These are phyloP conservation scores for Garra rufa DNA, from an alignment of 2,113 vertebrate genomes.

Conservation along the genomic window DNA sequence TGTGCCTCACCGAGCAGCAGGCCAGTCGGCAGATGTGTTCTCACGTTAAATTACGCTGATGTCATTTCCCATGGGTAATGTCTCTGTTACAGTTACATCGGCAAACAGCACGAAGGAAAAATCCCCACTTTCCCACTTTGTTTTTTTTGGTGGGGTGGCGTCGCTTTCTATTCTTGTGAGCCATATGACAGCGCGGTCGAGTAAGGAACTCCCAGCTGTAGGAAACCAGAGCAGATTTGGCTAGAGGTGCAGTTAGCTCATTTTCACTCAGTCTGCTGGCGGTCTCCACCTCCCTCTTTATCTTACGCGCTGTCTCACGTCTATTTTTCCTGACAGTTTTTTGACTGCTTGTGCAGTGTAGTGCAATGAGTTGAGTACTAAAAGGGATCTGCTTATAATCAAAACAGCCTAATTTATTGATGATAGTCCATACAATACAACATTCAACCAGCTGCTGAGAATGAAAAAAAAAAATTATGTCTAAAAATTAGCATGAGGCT, in stretches of 20 bases:
- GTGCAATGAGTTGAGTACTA: slow-evolving; percentile 62
- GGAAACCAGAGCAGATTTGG: slow-evolving; percentile 46
- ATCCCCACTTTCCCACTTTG: slow-evolving; percentile 37
- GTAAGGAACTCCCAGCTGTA: slow-evolving; percentile 68
- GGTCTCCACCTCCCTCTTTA: slow-evolving; percentile 20
- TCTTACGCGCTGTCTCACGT: slow-evolving; percentile 14
- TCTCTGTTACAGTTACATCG: slow-evolving; percentile 43
- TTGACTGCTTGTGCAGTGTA: slow-evolving; percentile 46
- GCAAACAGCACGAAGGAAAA: slow-evolving; percentile 31
- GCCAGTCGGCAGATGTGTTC: slow-evolving; percentile 51
- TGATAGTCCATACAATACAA: slow-evolving; percentile 64
- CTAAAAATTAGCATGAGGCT: not conserved
- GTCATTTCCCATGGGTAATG: slow-evolving; percentile 42
- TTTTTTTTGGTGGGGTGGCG: slow-evolving; percentile 25
- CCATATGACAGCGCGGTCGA: slow-evolving; percentile 61
- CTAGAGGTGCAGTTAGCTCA: slow-evolving; percentile 52
- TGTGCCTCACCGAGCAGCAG: not conserved
- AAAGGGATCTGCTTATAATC: slow-evolving; percentile 62
- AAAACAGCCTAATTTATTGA: slow-evolving; percentile 63
- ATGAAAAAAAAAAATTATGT: slow-evolving; percentile 5
- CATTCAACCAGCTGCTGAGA: slow-evolving; percentile 65
- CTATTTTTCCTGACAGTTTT: slow-evolving; percentile 32
- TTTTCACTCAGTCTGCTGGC: slow-evolving; percentile 25
- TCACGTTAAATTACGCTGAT: slow-evolving; percentile 48
- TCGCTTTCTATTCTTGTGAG: slow-evolving; percentile 40